Percentiles rank a stretch among this genome's conserved stretches.
phyloP scores from a whole-genome alignment of 2,797 vertebrate genomes.

The Oophaga sylvatica region DNA sequence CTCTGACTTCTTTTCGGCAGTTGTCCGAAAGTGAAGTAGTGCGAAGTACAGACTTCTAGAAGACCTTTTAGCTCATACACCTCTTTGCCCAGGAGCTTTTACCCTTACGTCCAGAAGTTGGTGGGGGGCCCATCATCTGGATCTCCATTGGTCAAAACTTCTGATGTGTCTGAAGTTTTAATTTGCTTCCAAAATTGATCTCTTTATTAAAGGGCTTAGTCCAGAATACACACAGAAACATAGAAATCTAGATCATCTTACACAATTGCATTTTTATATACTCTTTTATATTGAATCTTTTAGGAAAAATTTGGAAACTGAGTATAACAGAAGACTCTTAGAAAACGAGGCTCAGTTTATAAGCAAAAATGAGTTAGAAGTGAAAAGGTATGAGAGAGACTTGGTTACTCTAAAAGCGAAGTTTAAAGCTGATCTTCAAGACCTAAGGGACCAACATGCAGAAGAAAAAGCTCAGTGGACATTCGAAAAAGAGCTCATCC shows the following conservation, averaged over 20 bases:
- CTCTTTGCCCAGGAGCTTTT: not conserved
- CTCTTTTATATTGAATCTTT: conserved; percentile 76
- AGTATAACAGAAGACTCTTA: conserved; percentile 83
- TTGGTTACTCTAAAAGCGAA: conserved; percentile 76
- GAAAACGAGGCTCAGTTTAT: conserved; percentile 82
- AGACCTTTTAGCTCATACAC: not conserved
- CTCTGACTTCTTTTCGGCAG: not conserved
- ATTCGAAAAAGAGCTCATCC: conserved; percentile 63
- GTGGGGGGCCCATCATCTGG: not conserved
- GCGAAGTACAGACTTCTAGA: not conserved
- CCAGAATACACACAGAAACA: not conserved
- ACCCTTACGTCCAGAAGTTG: no score
- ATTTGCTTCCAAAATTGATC: not conserved
- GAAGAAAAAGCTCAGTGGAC: conserved; percentile 81
- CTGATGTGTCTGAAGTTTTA: not conserved
- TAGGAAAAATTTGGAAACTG: conserved; percentile 86
- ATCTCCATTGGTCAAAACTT: not conserved
- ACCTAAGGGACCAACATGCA: conserved; percentile 71
- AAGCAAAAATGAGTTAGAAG: conserved; percentile 77
- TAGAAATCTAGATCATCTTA: no score
- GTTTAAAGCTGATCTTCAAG: conserved; percentile 75
- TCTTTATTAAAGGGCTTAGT: not conserved
- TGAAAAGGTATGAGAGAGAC: conserved; percentile 74
- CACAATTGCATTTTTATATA: conserved; percentile 64
- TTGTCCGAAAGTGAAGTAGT: no score